Percentiles rank a stretch among this genome's conserved stretches.
These are phyloP conservation scores for Tapirus terrestris DNA, from an alignment of 2,113 vertebrate species.

Conservation along the genomic window DNA sequence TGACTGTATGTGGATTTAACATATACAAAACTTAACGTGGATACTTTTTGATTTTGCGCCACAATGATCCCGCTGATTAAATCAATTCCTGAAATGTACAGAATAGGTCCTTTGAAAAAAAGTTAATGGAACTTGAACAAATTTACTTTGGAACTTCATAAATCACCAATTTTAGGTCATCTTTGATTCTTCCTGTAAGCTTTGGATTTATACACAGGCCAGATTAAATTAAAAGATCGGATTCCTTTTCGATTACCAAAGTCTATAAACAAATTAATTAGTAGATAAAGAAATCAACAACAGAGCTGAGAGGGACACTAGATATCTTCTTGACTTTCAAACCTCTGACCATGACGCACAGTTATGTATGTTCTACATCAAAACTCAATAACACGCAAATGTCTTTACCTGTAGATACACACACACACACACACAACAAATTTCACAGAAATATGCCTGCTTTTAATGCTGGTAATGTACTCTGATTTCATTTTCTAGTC, in stretches of 20 bases:
- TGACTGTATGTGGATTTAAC: not conserved
- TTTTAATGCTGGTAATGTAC: not conserved
- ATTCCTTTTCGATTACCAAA: not conserved
- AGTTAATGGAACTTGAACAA: not conserved
- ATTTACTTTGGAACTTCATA: not conserved
- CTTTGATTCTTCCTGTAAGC: not conserved
- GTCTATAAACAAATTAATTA: not conserved
- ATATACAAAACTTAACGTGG: not conserved
- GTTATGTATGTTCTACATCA: not conserved
- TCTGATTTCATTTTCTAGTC: not conserved
- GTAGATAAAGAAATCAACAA: not conserved
- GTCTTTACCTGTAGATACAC: not conserved
- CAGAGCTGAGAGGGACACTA: not conserved
- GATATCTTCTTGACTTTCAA: not conserved
- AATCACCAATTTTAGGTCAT: not conserved
- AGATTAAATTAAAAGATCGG: constrained; percentile 20
- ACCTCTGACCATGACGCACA: not conserved
- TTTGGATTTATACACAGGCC: not conserved
- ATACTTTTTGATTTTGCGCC: not conserved
- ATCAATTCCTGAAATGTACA: not conserved
- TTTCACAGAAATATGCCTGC: not conserved
- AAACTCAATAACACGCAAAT: not conserved
- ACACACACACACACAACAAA: not conserved
- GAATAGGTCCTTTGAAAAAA: not conserved
- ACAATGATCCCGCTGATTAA: not conserved